Conservation (phyloP, 2,888 invertebrate genomes). For the Acleris sparsana region DNA sequence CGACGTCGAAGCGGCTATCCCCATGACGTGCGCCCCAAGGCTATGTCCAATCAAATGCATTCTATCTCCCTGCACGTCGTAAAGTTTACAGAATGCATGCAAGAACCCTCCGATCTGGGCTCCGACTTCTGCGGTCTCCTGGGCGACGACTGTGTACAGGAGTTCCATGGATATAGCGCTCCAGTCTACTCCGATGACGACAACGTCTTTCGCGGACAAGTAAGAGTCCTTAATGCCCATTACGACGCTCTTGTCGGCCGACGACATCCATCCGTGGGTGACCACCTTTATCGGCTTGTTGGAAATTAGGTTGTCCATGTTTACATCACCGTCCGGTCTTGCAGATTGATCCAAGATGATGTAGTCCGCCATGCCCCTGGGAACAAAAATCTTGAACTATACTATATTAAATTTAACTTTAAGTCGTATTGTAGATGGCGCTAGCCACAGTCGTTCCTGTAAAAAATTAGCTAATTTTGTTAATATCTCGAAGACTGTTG, state of each 20-base stretch:
- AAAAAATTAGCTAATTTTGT: too few species aligned
- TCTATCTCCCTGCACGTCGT: constrained; percentile 51
- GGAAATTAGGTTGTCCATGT: constrained; percentile 40
- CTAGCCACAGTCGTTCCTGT: too few species aligned
- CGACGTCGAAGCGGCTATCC: constrained; percentile 53
- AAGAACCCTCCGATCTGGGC: constrained; percentile 51
- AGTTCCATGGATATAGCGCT: constrained; percentile 52
- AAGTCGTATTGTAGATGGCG: too few species aligned
- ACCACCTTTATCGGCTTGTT: constrained; percentile 67
- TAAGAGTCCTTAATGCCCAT: constrained; percentile 68
- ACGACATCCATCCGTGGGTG: constrained; percentile 80
- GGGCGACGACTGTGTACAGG: constrained; percentile 58
- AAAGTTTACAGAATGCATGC: constrained; percentile 44
- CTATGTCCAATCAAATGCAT: constrained; percentile 65
- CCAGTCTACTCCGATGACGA: constrained; percentile 74
- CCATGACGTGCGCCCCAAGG: constrained; percentile 66
- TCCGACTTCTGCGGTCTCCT: constrained; percentile 54
- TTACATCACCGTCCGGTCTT: constrained; percentile 37
- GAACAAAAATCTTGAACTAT: constrained; percentile 1
- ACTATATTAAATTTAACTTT: too few species aligned
- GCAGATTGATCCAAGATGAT: constrained; percentile 48
- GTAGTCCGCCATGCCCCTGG: constrained; percentile 49
- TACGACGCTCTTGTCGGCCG: constrained; percentile 59
- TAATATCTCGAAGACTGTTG: too few species aligned
- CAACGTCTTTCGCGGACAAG: constrained; percentile 60